A percentile compares a stretch with the other conserved stretches of the same genome.
Conservation (phyloP, 2,888 invertebrate genomes). For the Ormia ochracea region DNA sequence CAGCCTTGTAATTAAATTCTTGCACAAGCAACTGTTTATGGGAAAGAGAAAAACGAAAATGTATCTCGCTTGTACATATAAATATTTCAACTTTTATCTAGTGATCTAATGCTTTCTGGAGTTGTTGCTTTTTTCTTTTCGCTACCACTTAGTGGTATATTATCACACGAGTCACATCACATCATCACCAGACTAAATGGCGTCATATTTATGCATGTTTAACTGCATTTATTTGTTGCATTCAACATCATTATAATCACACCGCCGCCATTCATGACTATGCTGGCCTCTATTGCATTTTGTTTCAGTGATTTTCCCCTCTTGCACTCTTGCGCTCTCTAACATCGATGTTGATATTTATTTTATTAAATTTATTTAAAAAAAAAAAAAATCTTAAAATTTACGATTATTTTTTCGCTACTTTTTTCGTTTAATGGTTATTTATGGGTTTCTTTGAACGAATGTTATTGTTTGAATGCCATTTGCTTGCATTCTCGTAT, state of each 20-base stretch:
- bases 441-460: slow-evolving; percentile 49
- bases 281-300: slow-evolving; percentile 31
- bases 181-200: slow-evolving; percentile 58
- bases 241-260: slow-evolving; percentile 40
- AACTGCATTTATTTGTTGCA: slow-evolving; percentile 38
- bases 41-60: background rate
- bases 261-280: background rate
- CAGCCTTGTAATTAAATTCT: slow-evolving; percentile 21
- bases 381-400: slow-evolving; percentile 36
- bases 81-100: slow-evolving; percentile 14
- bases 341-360: slow-evolving; percentile 35
- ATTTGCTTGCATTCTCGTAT: slow-evolving; percentile 19
- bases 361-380: slow-evolving; percentile 47
- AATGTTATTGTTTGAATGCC: background rate
- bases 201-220: slow-evolving; percentile 56
- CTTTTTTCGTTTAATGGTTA: slow-evolving; percentile 53
- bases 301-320: background rate
- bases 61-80: background rate
- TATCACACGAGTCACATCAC: slow-evolving; percentile 40
- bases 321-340: slow-evolving; percentile 13
- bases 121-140: background rate
- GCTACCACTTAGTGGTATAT: slow-evolving; percentile 18
- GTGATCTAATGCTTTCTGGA: slow-evolving; percentile 21
- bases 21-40: background rate
- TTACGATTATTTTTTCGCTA: slow-evolving; percentile 49